Base-by-base conservation (phyloP, 2,888 invertebrate species). In the Auanema sp. region DNA sequence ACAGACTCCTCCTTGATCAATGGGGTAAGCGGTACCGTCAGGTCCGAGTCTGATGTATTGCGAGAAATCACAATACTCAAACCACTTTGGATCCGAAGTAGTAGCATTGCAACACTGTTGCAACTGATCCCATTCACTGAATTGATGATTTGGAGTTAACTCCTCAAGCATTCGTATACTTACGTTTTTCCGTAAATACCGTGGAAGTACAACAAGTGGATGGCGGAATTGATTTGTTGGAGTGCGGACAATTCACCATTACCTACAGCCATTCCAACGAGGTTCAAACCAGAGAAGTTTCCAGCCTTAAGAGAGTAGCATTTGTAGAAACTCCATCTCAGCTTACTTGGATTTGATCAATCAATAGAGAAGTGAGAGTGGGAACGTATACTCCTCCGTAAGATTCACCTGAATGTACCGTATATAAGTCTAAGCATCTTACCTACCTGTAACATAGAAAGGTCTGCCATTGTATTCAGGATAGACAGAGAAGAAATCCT, bases 401-500 rank as follows among this genome's bases (percentile, higher is more conserved):
- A 5, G 33, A 33, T 33, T 33, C 33, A 4, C 58, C 58, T 64
- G 24, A 11, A 64, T 16, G 12, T 3, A 33, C 12, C 24, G 40
- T 55, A 10, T 47, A 42, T 5, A 58, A 47, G 47, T 10, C 5
- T 21, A 11, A 18, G 6, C 44, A 14, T 44, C 14, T 21, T 18
- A 52, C 33, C 65, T 65, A 55, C 71, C 71, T 41, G 71, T 71
- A 5, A 71, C 69, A 14, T 83, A 87, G 75, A 87, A 86, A 42
- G 84, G 84, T 67, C 85, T 84, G 10, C 74, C 69, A n/a, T 69
- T 74, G 66, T 83, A 86, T 68, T 86, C 84, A 10, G 86, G 86
- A 72, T 83, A 87, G 60, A 85, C 84, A n/a, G 68, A 66, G 55
- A 86, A 84, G 79, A 86, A 87, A 66, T 84, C 77, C 61, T 84